Conservation (phyloP, 2,797 vertebrate species). For the Echeneis naucrates region DNA sequence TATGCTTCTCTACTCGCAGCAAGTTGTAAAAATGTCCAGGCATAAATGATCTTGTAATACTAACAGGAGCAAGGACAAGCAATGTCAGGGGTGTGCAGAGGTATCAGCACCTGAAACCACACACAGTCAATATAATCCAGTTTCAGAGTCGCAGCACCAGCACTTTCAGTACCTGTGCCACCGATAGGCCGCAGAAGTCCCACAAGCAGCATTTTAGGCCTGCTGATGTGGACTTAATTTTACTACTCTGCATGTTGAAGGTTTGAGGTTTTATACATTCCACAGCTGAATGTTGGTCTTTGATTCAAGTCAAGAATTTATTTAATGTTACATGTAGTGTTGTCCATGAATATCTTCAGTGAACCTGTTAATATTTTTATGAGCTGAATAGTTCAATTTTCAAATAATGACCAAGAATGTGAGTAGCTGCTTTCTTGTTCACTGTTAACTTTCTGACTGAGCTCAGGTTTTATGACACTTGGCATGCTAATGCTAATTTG, state of each 20-base stretch:
- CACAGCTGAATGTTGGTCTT: neutral
- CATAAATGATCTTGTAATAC: conserved; percentile 42
- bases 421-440: too few relatives aligned
- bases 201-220: neutral
- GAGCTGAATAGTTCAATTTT: too few relatives aligned
- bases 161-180: conserved; percentile 4
- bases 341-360: too few relatives aligned
- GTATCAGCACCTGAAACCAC: conserved; percentile 10
- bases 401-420: too few relatives aligned
- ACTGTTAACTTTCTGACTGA: too few relatives aligned
- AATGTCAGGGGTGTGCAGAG: conserved; percentile 27
- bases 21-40: conserved; percentile 47
- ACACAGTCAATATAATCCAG: conserved; percentile 13
- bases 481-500: too few relatives aligned
- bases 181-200: neutral
- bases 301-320: too few relatives aligned
- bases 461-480: too few relatives aligned
- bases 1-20: conserved; percentile 26
- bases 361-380: too few relatives aligned
- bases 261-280: neutral
- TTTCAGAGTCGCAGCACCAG: neutral
- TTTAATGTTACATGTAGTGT: neutral
- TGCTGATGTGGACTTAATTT: neutral
- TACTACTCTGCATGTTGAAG: neutral
- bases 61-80: conserved; percentile 36